A percentile compares a stretch with the other conserved stretches of the same genome.
Evolutionary conservation across 2,113 vertebrate species (phyloP).

Genomic region (Labeo catla): DNA sequence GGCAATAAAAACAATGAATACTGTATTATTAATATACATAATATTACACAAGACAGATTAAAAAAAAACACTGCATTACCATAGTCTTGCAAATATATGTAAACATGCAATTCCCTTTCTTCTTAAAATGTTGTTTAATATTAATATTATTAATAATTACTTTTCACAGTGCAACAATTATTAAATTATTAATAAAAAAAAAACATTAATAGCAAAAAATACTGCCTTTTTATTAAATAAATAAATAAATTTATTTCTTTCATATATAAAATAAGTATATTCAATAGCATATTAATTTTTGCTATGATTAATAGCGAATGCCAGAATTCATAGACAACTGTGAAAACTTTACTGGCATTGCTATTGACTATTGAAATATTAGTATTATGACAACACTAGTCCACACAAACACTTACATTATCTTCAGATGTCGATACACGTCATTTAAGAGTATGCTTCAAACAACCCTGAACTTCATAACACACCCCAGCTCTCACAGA

Average conservation of each 20-base stretch:
- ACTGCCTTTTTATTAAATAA: no score
- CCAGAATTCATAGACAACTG: no score
- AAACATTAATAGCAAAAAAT: neutral
- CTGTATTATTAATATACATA: neutral
- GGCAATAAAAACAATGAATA: no score
- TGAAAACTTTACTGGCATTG: neutral
- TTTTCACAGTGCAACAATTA: neutral
- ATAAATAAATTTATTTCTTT: no score
- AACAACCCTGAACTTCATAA: slow-evolving; percentile 2
- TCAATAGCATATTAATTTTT: neutral
- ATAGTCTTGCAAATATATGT: no score
- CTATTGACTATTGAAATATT: neutral
- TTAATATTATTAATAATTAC: neutral
- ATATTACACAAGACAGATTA: no score
- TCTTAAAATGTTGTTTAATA: neutral
- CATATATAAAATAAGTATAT: neutral
- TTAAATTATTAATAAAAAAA: neutral
- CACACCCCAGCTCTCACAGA: neutral
- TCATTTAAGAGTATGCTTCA: neutral
- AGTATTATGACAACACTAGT: neutral
- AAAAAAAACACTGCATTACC: no score
- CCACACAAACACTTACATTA: neutral
- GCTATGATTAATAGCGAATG: neutral
- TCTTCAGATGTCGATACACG: slow-evolving; percentile 3
- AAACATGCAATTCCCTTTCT: neutral